Base-by-base conservation (phyloP, 2,888 invertebrate genomes). In the Epirrita christyi region DNA sequence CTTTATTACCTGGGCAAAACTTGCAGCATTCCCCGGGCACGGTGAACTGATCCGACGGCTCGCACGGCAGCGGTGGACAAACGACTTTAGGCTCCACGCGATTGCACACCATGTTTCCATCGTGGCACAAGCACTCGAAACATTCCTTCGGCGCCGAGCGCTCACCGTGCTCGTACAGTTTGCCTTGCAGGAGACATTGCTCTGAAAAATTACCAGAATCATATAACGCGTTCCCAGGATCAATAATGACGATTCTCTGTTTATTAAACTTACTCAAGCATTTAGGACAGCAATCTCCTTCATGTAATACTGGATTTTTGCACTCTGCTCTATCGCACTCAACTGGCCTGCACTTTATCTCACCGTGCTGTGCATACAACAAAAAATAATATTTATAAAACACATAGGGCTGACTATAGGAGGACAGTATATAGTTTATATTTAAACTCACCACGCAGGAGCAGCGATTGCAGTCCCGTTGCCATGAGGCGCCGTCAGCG, bases 21-120 rank as follows among this genome's bases (percentile, higher is more conserved):
- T 96, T 96, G 93, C 98, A 98, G 92, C 97, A 98, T 85, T 97
- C 96, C 59, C 96, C 97, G 47, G 96, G 95, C 61, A 96, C 96
- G 71, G 94, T 94, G 83, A 97, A 95, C 88, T 96, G 96, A 79
- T 96, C 94, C 64, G 94, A 93, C 48, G 93, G 92, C 64, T 96
- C 95, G 88, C 97, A 97, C 51, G 95, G 94, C 70, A 97, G 93
- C 72, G 93, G 93, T 46, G 97, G 97, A 86, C 97, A 97, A 70
- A 93, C 94, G 56, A 93, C 93, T 73, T 95, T 94, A 32, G 95
- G 95, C 82, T 96, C 94, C 60, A 95, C 94, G 72, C 94, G 93
- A 66, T 93, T 92, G 87, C 97, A 97, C 76, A 94, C 93, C 95
- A 97, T 96, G 74, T 93, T 94, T 47, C 97, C 97, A 83, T 97